phyloP scores from a whole-genome alignment of 2,888 invertebrate species.

The Gortyna flavago region DNA sequence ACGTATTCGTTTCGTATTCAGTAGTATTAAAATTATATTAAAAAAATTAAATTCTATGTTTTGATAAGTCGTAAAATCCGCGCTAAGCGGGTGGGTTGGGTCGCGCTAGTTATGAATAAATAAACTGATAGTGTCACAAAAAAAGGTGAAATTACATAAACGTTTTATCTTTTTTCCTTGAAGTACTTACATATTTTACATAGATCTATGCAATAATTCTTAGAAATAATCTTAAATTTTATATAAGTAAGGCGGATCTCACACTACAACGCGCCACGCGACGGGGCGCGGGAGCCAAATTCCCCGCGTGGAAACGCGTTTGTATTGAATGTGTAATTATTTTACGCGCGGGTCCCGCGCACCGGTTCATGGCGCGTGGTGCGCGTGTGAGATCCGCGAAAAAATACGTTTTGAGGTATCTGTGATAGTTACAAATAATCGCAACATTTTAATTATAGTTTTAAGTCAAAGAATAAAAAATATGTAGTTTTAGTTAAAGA shows the following conservation, averaged over 20 bases:
- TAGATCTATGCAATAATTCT: neutral
- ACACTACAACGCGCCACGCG: neutral
- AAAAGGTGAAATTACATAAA: neutral
- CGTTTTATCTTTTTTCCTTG: no score
- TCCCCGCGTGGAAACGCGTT: neutral
- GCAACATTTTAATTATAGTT: neutral
- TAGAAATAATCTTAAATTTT: neutral
- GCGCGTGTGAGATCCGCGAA: neutral
- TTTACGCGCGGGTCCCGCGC: neutral
- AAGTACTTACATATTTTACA: neutral
- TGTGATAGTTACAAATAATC: conserved; percentile 60
- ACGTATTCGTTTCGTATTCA: no score
- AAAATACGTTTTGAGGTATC: conserved; percentile 33
- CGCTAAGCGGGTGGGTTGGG: no score
- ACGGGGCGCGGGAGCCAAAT: neutral
- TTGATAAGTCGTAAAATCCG: neutral
- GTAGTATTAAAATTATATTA: neutral
- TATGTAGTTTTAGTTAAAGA: neutral
- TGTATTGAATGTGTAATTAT: neutral
- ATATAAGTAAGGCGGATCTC: neutral
- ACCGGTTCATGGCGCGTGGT: neutral
- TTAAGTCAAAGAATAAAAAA: neutral
- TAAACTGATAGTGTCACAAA: neutral
- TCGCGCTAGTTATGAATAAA: neutral
- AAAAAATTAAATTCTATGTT: neutral